Evolutionary conservation across 2,797 vertebrate species (phyloP).

Genomic region (Tauraco hartlaubi): DNA sequence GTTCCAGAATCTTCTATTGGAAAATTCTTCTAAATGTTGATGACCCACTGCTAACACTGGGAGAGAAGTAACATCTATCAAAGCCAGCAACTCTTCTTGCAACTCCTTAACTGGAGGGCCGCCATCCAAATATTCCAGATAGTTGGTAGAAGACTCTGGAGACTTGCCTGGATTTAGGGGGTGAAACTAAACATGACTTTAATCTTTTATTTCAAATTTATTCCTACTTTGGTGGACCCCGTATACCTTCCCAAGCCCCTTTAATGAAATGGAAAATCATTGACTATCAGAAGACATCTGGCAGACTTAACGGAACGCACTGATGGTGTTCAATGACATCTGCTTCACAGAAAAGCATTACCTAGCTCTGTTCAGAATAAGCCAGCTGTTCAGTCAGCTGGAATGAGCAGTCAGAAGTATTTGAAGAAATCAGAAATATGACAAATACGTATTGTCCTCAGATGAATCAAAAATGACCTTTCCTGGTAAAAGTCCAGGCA

Average conservation of each 20-base stretch:
- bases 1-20: background rate
- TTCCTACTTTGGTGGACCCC: background rate
- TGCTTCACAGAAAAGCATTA: constrained; percentile 1
- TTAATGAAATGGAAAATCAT: background rate
- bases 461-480: background rate
- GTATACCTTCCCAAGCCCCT: background rate
- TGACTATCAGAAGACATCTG: background rate
- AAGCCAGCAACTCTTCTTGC: background rate
- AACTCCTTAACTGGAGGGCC: background rate
- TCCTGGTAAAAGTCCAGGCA: constrained; percentile 6
- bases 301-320: background rate
- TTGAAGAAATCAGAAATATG: background rate
- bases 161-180: background rate
- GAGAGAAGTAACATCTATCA: background rate
- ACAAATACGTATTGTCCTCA: background rate
- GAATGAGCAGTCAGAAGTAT: background rate
- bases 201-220: background rate
- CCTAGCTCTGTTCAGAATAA: constrained; percentile 9
- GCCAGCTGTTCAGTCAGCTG: constrained; percentile 17
- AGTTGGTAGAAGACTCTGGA: background rate
- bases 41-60: background rate
- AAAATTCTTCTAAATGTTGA: background rate
- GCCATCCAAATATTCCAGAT: background rate
- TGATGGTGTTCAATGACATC: background rate
- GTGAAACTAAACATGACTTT: background rate